phyloP scores from a whole-genome alignment of 1,140 invertebrate species.

The Caenorhabditis remanei region DNA sequence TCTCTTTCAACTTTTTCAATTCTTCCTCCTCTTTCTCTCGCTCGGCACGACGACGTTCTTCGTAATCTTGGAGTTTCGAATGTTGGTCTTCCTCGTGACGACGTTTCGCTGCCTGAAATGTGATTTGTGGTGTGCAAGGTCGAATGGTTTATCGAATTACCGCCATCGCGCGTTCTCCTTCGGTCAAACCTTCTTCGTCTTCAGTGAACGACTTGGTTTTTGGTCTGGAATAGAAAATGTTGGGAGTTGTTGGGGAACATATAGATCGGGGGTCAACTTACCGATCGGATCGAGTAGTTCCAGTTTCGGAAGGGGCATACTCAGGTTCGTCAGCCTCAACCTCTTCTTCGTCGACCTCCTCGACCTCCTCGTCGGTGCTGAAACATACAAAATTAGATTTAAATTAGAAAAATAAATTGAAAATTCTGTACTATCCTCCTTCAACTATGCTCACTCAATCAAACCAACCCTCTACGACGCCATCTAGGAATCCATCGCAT shows the following conservation, averaged over 20 bases:
- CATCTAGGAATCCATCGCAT: conserved; percentile 60
- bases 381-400: background rate
- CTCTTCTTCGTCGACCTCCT: conserved; percentile 64
- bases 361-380: conserved; percentile 63
- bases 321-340: conserved; percentile 54
- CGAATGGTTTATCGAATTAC: background rate
- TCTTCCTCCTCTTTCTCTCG: conserved; percentile 73
- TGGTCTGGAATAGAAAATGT: conserved; percentile 28
- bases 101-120: conserved; percentile 72
- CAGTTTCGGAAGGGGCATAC: conserved; percentile 47
- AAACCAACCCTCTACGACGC: conserved; percentile 58
- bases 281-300: conserved; percentile 31
- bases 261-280: background rate
- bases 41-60: conserved; percentile 72
- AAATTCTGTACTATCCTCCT: background rate
- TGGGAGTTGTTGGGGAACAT: background rate
- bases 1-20: conserved; percentile 68
- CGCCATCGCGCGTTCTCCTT: conserved; percentile 62
- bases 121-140: background rate
- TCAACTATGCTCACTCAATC: background rate
- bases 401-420: no score
- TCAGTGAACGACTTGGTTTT: conserved; percentile 55
- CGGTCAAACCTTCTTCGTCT: conserved; percentile 60
- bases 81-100: conserved; percentile 75
- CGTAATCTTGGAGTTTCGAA: conserved; percentile 75